phyloP scores from a whole-genome alignment of 2,113 vertebrate species.

The Nesogale talazaci region DNA sequence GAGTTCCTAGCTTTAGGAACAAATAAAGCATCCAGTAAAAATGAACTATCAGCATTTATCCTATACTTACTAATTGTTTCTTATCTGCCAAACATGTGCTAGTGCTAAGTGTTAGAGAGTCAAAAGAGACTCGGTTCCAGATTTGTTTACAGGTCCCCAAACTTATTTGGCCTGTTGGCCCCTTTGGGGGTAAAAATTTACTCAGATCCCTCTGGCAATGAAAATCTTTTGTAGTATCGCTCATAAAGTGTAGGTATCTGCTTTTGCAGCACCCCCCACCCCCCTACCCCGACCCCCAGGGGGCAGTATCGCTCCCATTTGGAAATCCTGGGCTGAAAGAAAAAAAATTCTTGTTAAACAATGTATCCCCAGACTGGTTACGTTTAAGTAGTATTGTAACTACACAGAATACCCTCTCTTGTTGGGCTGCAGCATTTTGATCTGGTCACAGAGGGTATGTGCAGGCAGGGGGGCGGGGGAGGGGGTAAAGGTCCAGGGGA shows the following conservation, averaged over 20 bases:
- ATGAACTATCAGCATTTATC: neutral
- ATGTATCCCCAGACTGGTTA: neutral
- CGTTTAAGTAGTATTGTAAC: neutral
- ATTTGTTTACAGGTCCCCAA: neutral
- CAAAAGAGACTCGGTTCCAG: conserved; percentile 1
- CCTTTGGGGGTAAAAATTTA: too few species aligned
- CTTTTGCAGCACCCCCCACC: too few species aligned
- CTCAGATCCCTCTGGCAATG: too few species aligned
- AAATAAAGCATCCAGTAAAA: conserved; percentile 33
- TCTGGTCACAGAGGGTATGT: neutral
- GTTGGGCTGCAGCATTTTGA: neutral
- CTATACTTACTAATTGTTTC: neutral
- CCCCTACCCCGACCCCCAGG: too few species aligned
- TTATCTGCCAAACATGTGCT: neutral
- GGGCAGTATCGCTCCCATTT: too few species aligned
- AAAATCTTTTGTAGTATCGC: too few species aligned
- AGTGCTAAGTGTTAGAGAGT: neutral
- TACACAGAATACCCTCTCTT: neutral
- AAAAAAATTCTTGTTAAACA: conserved; percentile 13
- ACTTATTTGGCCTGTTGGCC: too few species aligned
- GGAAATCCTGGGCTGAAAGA: too few species aligned
- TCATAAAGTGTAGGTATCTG: too few species aligned
- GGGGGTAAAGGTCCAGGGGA: neutral
- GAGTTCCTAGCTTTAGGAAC: neutral
- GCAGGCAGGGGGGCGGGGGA: neutral